Conservation (phyloP, 1,140 invertebrate species). For the Neodiprion lecontei region DNA sequence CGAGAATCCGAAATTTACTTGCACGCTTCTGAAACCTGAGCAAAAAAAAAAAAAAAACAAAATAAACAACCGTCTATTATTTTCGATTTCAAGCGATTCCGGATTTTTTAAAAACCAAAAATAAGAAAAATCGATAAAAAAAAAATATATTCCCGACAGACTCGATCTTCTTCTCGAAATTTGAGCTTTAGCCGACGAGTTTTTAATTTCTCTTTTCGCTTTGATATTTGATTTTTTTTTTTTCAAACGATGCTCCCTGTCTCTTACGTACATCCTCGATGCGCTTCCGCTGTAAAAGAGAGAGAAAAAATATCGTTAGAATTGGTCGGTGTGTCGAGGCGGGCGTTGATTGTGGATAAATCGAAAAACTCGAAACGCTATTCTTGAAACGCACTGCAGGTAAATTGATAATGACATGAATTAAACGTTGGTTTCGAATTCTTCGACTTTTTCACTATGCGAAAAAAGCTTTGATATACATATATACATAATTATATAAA, state of each 20-base stretch:
- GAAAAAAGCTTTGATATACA: too few relatives aligned
- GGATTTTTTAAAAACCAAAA: background rate
- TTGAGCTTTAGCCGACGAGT: constrained; percentile 5
- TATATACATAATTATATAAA: too few relatives aligned
- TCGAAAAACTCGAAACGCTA: constrained; percentile 15
- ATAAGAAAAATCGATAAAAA: background rate
- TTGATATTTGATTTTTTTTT: constrained; percentile 13
- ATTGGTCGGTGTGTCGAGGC: constrained; percentile 6
- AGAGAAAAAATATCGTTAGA: constrained; percentile 35
- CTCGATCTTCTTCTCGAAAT: background rate
- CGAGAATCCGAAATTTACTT: background rate
- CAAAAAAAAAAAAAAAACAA: too few relatives aligned
- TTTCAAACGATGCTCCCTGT: constrained; percentile 24
- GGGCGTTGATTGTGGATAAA: constrained; percentile 25
- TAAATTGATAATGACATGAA: constrained; percentile 3
- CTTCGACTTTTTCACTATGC: too few relatives aligned
- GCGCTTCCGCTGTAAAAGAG: constrained; percentile 66
- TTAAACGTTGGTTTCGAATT: too few relatives aligned
- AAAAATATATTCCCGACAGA: background rate
- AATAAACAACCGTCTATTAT: too few relatives aligned
- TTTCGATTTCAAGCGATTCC: background rate
- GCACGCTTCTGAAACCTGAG: too few relatives aligned
- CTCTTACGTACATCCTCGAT: constrained; percentile 67
- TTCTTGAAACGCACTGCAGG: background rate
- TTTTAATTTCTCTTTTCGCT: constrained; percentile 12